Evolutionary conservation across 35 echinoderm and acorn worm genomes (phyloP), one percentile per base, ranked within the genome.

Genomic region (Amphiura filiformis): DNA sequence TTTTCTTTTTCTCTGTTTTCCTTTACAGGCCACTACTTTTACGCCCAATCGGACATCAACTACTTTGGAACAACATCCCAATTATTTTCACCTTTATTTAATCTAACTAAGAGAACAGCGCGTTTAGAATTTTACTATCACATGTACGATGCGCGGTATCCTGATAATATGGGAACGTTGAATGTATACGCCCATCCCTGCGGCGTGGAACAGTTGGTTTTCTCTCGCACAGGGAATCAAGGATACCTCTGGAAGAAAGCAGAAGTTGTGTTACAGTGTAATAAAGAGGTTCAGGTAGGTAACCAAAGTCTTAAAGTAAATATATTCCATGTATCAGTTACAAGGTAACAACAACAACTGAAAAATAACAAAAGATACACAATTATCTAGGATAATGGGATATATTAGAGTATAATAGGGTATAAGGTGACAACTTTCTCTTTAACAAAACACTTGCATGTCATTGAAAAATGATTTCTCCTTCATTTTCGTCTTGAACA

Each of bases 51-150:
- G 23, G 64, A 61, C 35, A 35, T 36, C 3, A 0, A 85, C 56
- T 34, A 85, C 26, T 64, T 56, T n/a, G 83, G 56, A 18, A 26
- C 32, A 18, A 33, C 49, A 17, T 35, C 49, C 34, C 56, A 32
- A 36, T n/a, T 85, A 0, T 85, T 65, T 61, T 36, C 83, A 3
- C 83, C 83, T 4, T 3, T 18, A 17, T 85, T 65, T 61, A 56
- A 61, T 37, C 37, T 85, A 36, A 75, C 83, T 3, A 65, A 34
- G 13, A 61, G 35, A n/a, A 61, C 33, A 0, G 83, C 49, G n/a
- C 83, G 83, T 61, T 34, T 85, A 34, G 83, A 85, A 61, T 85
- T 85, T 37, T 85, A 85, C 56, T 85, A 85, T 38, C 83, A 85
- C 20, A 85, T 85, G 83, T 85, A 37, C 13, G 83, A 85, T 65